Evolutionary conservation across 2,797 vertebrate genomes (phyloP).

Genomic region (Pseudochirops corinnae): DNA sequence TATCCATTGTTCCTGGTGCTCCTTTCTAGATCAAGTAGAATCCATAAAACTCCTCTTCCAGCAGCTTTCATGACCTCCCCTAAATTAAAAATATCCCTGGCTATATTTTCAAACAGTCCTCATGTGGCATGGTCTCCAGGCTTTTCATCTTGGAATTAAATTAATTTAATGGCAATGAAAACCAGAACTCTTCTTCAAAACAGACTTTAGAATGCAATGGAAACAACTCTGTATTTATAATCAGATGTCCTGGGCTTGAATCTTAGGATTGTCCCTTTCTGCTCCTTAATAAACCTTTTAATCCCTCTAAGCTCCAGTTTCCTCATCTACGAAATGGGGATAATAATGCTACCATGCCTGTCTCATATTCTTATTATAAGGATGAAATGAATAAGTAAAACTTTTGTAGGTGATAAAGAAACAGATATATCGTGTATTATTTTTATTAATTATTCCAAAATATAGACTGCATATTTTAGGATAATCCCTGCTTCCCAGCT

Average conservation of each 20-base stretch:
- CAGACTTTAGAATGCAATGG: background rate
- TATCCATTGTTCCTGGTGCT: background rate
- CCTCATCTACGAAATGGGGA: background rate
- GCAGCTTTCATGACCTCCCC: background rate
- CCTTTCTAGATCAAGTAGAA: background rate
- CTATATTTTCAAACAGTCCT: background rate
- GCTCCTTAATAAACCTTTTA: background rate
- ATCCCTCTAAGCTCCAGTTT: background rate
- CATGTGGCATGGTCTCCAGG: background rate
- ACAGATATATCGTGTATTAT: background rate
- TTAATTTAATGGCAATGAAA: background rate
- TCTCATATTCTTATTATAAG: background rate
- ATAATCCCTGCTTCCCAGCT: background rate
- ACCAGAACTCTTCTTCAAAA: background rate
- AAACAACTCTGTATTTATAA: background rate
- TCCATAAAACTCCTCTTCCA: background rate
- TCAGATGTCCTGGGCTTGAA: background rate
- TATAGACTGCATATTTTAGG: background rate
- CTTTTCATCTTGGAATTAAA: background rate
- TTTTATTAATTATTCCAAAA: background rate
- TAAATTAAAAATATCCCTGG: background rate
- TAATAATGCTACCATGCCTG: background rate
- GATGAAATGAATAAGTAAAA: background rate
- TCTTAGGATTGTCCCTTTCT: background rate
- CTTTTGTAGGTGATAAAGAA: background rate